These are phyloP conservation scores for Grammomys dolichurus DNA, from an alignment of 2,113 vertebrate genomes.

Conservation along the genomic window DNA sequence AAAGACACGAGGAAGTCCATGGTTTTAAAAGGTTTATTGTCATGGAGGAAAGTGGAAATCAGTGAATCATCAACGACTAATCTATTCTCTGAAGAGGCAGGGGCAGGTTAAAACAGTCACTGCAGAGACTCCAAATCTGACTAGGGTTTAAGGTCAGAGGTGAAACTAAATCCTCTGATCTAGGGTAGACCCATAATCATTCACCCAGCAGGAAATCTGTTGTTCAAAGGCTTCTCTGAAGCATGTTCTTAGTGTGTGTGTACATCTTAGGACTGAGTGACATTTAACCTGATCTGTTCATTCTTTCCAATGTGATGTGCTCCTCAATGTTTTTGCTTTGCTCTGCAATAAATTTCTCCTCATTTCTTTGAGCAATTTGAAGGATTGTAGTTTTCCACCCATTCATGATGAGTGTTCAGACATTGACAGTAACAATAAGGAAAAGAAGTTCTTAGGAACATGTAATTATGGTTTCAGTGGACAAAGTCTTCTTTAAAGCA, in stretches of 20 bases:
- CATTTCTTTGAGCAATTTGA: constrained; percentile 19
- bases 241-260: not conserved
- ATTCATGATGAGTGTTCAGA: not conserved
- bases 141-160: not conserved
- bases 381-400: not conserved
- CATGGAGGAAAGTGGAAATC: no score
- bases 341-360: not conserved
- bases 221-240: not conserved
- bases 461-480: not conserved
- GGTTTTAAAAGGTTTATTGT: constrained; percentile 52
- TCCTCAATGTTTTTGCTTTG: not conserved
- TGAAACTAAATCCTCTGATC: constrained; percentile 5
- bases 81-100: constrained; percentile 69
- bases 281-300: not conserved
- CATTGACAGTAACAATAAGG: not conserved
- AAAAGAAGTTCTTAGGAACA: not conserved
- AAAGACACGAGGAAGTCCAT: not conserved
- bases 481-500: not conserved
- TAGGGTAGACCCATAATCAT: not conserved
- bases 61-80: constrained; percentile 63
- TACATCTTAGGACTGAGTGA: not conserved
- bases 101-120: not conserved
- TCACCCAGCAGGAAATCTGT: not conserved
- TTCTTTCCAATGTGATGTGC: not conserved
- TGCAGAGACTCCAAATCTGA: not conserved